phyloP scores from a whole-genome alignment of 2,113 vertebrate species.

The Strix aluco region DNA sequence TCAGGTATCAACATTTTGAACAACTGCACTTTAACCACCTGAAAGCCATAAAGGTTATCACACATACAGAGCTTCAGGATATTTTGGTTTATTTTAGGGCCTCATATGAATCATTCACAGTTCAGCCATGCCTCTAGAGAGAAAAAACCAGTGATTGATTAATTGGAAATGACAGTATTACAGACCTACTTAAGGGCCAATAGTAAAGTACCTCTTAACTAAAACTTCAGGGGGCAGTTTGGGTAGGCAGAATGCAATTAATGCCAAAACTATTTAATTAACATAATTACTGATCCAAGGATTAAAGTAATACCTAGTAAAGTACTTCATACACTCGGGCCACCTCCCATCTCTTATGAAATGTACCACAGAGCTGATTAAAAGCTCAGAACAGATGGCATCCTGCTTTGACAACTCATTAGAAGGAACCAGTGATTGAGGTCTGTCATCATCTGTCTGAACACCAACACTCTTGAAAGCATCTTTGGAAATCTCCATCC shows the following conservation, averaged over 20 bases:
- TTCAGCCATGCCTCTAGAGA: not conserved
- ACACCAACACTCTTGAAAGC: not conserved
- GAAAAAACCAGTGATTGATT: not conserved
- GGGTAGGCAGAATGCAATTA: not conserved
- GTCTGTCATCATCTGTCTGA: not conserved
- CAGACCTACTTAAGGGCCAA: not conserved
- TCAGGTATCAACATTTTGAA: not conserved
- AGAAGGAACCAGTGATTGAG: not conserved
- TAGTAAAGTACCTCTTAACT: not conserved
- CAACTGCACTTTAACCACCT: not conserved
- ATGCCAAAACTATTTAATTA: not conserved
- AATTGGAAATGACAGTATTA: not conserved
- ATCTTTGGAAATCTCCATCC: not conserved
- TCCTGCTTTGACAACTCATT: not conserved
- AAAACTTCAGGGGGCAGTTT: slow-evolving; percentile 7
- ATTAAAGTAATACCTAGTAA: slow-evolving; percentile 2
- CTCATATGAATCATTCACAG: not conserved
- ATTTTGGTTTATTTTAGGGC: not conserved
- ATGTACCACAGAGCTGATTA: not conserved
- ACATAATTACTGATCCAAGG: not conserved
- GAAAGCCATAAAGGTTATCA: not conserved
- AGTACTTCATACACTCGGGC: not conserved
- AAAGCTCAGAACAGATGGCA: not conserved
- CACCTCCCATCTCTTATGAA: slow-evolving; percentile 36
- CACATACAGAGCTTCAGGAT: not conserved